Evolutionary conservation across 2,797 vertebrate genomes (phyloP).

Genomic region (Sebastes diaconus): DNA sequence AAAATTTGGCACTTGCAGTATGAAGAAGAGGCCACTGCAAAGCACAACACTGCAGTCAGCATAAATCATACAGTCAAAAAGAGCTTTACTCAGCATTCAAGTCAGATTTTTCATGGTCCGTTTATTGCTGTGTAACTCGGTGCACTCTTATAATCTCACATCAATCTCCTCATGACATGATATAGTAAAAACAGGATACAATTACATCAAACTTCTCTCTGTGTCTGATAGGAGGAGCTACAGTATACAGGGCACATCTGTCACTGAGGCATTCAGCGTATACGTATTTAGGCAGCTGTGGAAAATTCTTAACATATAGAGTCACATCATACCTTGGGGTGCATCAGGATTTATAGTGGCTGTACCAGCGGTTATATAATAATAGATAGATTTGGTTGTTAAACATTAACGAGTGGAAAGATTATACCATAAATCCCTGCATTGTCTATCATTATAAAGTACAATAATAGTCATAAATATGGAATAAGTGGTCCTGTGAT

Average conservation of each 20-base stretch:
- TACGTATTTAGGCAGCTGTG: constrained; percentile 4
- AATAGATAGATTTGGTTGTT: not conserved
- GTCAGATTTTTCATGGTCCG: not conserved
- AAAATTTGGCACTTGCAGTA: not conserved
- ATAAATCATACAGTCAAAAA: constrained; percentile 12
- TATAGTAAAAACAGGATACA: not conserved
- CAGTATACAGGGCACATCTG: constrained; percentile 4
- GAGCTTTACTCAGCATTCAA: constrained; percentile 3
- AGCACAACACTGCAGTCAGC: not conserved
- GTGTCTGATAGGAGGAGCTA: not conserved
- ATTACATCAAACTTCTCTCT: not conserved
- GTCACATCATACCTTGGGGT: constrained; percentile 7
- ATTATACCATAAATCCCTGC: not conserved
- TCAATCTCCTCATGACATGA: not conserved
- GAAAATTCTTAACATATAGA: constrained; percentile 20
- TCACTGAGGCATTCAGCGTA: not conserved
- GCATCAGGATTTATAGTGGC: not conserved
- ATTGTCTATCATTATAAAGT: not conserved
- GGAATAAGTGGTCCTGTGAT: not conserved
- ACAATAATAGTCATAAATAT: not conserved
- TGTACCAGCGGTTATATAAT: not conserved
- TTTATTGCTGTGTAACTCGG: not conserved
- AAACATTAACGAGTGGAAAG: not conserved
- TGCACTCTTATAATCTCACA: not conserved
- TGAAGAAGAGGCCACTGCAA: not conserved